These are phyloP conservation scores for Heliconius himera DNA, from an alignment of 1,140 invertebrate genomes.

Conservation along the genomic window DNA sequence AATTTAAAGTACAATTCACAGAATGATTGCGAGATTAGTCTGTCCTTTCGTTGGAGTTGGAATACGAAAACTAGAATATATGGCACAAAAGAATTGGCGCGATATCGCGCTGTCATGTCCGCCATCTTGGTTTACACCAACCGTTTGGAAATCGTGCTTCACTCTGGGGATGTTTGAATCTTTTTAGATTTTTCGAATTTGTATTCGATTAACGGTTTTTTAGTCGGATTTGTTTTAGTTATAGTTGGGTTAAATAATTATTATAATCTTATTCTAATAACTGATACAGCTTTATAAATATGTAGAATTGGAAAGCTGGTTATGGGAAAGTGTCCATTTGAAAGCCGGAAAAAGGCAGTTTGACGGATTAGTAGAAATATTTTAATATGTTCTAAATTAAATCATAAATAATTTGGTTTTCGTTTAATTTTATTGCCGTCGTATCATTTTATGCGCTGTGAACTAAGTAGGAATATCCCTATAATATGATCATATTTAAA, in stretches of 20 bases:
- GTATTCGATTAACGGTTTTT: slow-evolving; percentile 27
- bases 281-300: background rate
- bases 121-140: slow-evolving; percentile 74
- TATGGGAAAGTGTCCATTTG: background rate
- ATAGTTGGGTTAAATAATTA: background rate
- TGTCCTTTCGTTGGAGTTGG: slow-evolving; percentile 67
- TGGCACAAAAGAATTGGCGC: slow-evolving; percentile 76
- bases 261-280: background rate
- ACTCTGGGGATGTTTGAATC: slow-evolving; percentile 59
- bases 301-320: background rate
- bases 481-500: too few relatives aligned
- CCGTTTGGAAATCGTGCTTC: slow-evolving; percentile 68
- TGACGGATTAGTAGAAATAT: background rate
- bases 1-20: slow-evolving; percentile 62
- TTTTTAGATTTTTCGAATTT: slow-evolving; percentile 40
- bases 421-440: background rate
- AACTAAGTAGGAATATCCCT: too few relatives aligned
- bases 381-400: background rate
- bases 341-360: background rate
- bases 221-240: background rate
- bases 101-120: slow-evolving; percentile 68
- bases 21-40: slow-evolving; percentile 71
- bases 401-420: background rate
- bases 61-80: slow-evolving; percentile 67
- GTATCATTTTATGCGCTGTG: too few relatives aligned